phyloP scores from a whole-genome alignment of 2,888 invertebrate species.

The Abscondita cerata region DNA sequence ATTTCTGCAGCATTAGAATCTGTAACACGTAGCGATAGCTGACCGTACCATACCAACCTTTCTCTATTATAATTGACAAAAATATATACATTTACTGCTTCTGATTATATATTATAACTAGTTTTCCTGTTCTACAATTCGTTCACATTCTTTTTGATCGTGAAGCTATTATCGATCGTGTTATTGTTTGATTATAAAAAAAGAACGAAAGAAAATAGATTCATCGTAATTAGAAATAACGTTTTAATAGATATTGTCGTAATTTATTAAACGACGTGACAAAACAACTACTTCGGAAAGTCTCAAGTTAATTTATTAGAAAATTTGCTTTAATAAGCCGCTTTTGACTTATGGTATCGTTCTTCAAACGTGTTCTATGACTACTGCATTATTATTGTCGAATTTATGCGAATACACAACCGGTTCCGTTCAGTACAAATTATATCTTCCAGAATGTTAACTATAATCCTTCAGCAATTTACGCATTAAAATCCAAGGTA shows the following conservation, averaged over 20 bases:
- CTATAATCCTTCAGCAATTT: constrained; percentile 33
- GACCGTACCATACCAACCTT: constrained; percentile 48
- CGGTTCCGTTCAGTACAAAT: constrained; percentile 21
- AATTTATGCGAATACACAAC: constrained; percentile 29
- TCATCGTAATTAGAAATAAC: no score
- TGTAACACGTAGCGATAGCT: constrained; percentile 51
- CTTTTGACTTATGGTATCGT: constrained; percentile 13
- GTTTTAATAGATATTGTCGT: no score
- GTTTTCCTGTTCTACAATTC: constrained; percentile 38
- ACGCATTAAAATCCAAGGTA: constrained; percentile 33
- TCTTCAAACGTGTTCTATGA: constrained; percentile 22
- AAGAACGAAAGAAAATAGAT: no score
- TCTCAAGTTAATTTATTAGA: constrained; percentile 4
- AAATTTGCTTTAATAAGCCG: constrained; percentile 10
- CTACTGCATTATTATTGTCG: constrained; percentile 29
- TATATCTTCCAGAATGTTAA: constrained; percentile 29
- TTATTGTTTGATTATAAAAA: no score
- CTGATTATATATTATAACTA: constrained; percentile 40
- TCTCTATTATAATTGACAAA: constrained; percentile 47
- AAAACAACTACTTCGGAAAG: background rate
- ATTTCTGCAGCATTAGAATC: constrained; percentile 45
- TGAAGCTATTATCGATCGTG: background rate
- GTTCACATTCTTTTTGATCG: constrained; percentile 34
- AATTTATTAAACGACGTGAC: no score
- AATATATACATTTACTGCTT: constrained; percentile 40